A percentile compares a stretch with the other conserved stretches of the same genome.
These are phyloP conservation scores for Notamacropus eugenii DNA, from an alignment of 2,797 vertebrate species.

Conservation along the genomic window DNA sequence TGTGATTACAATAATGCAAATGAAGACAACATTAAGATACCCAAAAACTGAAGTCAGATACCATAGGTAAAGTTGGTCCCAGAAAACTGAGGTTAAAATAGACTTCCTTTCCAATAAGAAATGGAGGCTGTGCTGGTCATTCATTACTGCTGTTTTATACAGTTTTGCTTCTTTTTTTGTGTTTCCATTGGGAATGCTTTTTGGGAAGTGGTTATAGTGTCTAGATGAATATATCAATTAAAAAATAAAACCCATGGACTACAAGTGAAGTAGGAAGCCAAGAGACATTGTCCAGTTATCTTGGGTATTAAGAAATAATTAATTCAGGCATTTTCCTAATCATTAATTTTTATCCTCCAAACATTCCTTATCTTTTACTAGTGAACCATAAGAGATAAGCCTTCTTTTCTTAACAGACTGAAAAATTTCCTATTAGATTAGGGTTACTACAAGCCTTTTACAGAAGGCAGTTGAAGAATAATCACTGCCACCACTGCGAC, in stretches of 20 bases:
- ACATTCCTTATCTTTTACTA: not conserved
- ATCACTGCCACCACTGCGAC: not conserved
- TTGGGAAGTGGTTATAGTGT: not conserved
- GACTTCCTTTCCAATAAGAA: not conserved
- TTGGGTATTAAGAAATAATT: not conserved
- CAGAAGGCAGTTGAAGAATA: not conserved
- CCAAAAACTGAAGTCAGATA: not conserved
- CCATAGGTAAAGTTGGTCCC: not conserved
- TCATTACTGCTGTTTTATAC: not conserved
- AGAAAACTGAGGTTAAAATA: not conserved
- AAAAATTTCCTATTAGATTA: not conserved
- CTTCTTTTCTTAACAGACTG: not conserved
- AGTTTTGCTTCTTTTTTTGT: not conserved
- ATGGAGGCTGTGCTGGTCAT: not conserved
- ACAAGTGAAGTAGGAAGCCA: not conserved
- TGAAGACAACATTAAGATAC: not conserved
- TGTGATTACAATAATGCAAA: not conserved
- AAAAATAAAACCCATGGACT: not conserved
- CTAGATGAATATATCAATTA: not conserved
- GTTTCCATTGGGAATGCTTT: not conserved
- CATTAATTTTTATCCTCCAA: not conserved
- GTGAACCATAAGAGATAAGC: not conserved
- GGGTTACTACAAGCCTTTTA: not conserved
- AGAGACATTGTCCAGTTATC: not conserved
- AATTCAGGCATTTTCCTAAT: not conserved